These are phyloP conservation scores for Athripsodes cinereus DNA, from an alignment of 2,888 invertebrate species.

Conservation along the genomic window DNA sequence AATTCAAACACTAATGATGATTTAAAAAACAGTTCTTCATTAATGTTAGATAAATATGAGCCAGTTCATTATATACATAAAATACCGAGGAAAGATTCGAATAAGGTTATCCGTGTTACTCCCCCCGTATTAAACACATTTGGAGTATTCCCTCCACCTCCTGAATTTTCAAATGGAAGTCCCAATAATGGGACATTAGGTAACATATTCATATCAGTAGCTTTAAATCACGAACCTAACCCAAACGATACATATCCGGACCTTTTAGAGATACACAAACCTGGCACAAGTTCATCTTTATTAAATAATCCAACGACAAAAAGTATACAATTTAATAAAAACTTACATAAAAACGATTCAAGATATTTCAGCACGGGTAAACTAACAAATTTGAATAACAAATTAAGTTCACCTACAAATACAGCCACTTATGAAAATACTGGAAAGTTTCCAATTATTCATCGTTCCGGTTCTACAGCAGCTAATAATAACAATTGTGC, in stretches of 20 bases:
- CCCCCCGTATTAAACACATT: slow-evolving; percentile 39
- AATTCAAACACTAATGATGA: slow-evolving; percentile 58
- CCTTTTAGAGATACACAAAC: slow-evolving; percentile 59
- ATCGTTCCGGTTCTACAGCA: not conserved
- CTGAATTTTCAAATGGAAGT: slow-evolving; percentile 45
- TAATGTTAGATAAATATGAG: slow-evolving; percentile 34
- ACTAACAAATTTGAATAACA: no score
- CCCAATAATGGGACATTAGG: slow-evolving; percentile 54
- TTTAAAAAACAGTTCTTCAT: slow-evolving; percentile 34
- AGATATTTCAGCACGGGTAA: no score
- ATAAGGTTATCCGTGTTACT: slow-evolving; percentile 39
- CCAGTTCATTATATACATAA: slow-evolving; percentile 27
- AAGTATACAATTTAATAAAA: no score
- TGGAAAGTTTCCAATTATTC: not conserved
- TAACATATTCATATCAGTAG: slow-evolving; percentile 81
- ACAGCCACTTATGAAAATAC: slow-evolving; percentile 1
- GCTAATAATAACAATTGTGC: not conserved
- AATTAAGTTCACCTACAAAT: no score
- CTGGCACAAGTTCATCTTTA: slow-evolving; percentile 35
- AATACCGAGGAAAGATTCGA: slow-evolving; percentile 31
- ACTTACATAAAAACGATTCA: no score
- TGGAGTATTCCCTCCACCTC: slow-evolving; percentile 43
- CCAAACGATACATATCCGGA: slow-evolving; percentile 70
- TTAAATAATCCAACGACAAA: slow-evolving; percentile 8
- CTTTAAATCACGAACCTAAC: slow-evolving; percentile 64